Evolutionary conservation across 2,113 vertebrate genomes (phyloP).

Genomic region (Sapayoa aenigma): DNA sequence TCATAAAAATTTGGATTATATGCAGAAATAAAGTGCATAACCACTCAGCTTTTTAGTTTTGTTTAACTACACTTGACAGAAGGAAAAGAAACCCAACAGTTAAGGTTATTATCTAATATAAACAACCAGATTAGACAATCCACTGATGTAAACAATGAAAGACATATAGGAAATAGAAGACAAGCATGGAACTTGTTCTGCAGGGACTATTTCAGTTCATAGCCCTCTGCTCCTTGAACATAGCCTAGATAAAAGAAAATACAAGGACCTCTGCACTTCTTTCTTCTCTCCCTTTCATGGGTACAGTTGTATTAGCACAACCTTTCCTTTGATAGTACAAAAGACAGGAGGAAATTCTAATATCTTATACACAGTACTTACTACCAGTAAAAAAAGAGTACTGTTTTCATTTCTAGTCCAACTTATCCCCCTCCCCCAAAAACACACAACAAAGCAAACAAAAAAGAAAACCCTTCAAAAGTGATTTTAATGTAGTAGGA

Average conservation of each 20-base stretch:
- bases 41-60: not conserved
- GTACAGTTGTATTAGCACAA: not conserved
- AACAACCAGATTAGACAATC: not conserved
- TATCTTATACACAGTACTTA: not conserved
- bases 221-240: not conserved
- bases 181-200: not conserved
- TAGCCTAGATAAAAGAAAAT: not conserved
- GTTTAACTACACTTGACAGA: not conserved
- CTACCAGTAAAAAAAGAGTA: not conserved
- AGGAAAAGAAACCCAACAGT: not conserved
- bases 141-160: not conserved
- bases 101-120: not conserved
- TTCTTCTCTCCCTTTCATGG: not conserved
- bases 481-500: not conserved
- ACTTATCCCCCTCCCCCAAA: not conserved
- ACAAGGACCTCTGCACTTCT: not conserved
- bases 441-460: not conserved
- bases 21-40: not conserved
- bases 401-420: not conserved
- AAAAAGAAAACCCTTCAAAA: not conserved
- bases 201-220: not conserved
- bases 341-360: not conserved
- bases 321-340: not conserved
- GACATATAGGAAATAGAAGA: not conserved
- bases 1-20: not conserved